Evolutionary conservation across 2,113 vertebrate species (phyloP), one percentile per base, ranked within the genome.

Genomic region (Megaceryle maxima): DNA sequence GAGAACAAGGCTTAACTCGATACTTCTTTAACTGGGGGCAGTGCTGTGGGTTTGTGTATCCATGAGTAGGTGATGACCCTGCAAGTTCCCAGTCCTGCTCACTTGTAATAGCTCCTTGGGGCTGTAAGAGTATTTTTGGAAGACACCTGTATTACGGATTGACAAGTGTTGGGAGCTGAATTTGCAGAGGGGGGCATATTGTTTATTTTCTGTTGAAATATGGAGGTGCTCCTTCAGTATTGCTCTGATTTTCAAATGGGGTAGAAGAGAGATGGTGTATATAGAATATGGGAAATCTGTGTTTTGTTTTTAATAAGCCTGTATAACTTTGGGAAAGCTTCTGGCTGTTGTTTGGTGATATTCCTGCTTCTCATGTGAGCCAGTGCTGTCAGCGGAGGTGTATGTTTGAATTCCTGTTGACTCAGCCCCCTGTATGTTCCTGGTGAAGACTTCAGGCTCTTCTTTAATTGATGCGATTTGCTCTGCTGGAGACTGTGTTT

Each of bases 391-490:
- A 92, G 74, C 0, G 1, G 81, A 86, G 85, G 85, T 88, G 78
- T 66, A 50, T 2, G 20, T 76, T 90, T 87, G 68, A 60, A 24
- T 78, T 90, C 86, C 57, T 66, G 20, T 82, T 92, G 89, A 85
- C 63, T 94, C 90, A 91, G 72, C 10, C 67, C 44, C 33, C 1
- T 5, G 9, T 60, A 57, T 92, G 63, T 41, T 94, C 82, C 56
- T 0, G 3, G 51, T 93, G 68, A 86, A 81, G 85, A 51, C 29
- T 90, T 93, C 51, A 25, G 83, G 81, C 77, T 67, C 69, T 70
- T 63, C 55, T 88, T 37, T 76, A 92, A 70, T 75, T 90, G 77
- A 86, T 84, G 76, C 82, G 90, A 90, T 94, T 96, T 90, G 56
- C 72, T 76, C 56, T 96, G 64, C 56, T 90, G 68, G 79, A 90